Base-by-base conservation (phyloP, 2,888 invertebrate genomes). In the Melitaea athalia region DNA sequence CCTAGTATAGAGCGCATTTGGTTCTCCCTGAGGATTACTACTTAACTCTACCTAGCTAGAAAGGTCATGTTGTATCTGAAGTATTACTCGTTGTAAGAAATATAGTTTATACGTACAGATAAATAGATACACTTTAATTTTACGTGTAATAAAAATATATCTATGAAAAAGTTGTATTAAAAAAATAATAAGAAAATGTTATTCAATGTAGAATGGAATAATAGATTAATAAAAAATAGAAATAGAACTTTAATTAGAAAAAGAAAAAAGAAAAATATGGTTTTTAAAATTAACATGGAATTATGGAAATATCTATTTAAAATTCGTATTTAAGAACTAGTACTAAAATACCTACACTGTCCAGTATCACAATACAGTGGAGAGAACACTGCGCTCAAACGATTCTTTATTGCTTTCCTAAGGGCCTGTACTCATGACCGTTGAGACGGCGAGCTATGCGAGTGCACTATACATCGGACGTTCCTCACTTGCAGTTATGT, bases 401-500 rank as follows among this genome's bases (percentile, higher is more conserved):
- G 64, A 64, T 61, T 52, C 64, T 70, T 68, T 68, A 70, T 70
- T 64, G 64, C 68, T 67, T 62, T 57, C 61, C 55, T 68, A 62
- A 68, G 64, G 62, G 68, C 49, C 55, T 59, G 60, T 53, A 70
- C 64, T 68, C 53, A 61, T 49, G 67, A 59, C 61, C 70, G 64
- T 70, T 62, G 70, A 68, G 59, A 70, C 62, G 67, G 59, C 70
- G 68, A 59, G 70, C 64, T 68, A 68, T 70, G 70, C 68, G 67
- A 64, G 64, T 67, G 47, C 62, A 62, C 66, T 67, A 67, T 67
- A 62, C 68, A 64, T 62, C 68, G 70, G 70, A 70, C 70, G 62
- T 62, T 64, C 64, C 52, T 43, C 43, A 60, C 38, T 57, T 50
- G 61, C 47, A 68, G 59, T 59, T 63, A 61, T 64, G 57, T 68